Conservation (phyloP, 2,888 invertebrate genomes). For the Blomia tropicalis region DNA sequence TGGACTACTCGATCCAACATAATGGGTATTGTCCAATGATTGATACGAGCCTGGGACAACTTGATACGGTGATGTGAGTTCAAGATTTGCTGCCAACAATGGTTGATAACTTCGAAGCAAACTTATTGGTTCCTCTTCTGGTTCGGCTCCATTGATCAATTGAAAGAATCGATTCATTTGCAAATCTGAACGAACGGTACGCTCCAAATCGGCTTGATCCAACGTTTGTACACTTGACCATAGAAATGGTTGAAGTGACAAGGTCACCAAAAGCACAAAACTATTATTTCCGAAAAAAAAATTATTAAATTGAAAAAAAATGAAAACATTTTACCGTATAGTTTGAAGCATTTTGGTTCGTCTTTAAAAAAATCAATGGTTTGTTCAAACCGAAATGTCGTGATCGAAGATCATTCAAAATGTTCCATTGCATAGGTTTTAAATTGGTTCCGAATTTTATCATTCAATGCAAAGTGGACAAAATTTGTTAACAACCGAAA, state of each 20-base stretch:
- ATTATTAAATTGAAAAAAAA: background rate
- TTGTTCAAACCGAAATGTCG: no score
- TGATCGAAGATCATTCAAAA: no score
- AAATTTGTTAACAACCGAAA: background rate
- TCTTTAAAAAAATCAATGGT: no score
- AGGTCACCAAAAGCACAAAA: background rate
- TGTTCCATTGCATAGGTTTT: no score
- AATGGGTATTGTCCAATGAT: background rate
- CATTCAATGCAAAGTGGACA: no score
- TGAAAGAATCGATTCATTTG: background rate
- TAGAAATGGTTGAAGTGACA: background rate
- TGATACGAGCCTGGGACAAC: slow-evolving; percentile 8
- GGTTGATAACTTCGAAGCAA: background rate
- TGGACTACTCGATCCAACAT: background rate
- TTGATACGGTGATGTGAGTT: slow-evolving; percentile 17
- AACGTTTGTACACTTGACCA: no score
- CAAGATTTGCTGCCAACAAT: background rate
- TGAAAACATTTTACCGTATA: no score
- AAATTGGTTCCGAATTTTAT: no score
- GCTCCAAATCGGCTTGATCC: background rate
- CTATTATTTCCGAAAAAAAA: background rate
- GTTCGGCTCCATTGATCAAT: background rate
- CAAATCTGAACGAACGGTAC: background rate
- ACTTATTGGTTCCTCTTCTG: background rate
- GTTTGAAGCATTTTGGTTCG: no score